A percentile compares a stretch with the other conserved stretches of the same genome.
These are phyloP conservation scores for Ianthella basta DNA, from an alignment of 37 sponge, comb jelly and placozoan species.

Conservation along the genomic window DNA sequence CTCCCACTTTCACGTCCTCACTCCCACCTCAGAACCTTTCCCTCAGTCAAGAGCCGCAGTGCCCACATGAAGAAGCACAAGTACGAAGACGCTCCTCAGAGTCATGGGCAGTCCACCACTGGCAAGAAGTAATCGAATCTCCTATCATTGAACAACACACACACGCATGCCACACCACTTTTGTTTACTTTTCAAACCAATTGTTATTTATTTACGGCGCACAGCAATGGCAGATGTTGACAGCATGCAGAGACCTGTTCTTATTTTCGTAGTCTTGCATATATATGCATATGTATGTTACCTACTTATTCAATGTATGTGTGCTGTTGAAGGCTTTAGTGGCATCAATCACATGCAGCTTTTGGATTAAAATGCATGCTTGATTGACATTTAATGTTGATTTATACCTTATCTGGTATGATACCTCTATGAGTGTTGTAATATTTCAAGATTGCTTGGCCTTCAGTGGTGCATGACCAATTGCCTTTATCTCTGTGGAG, in stretches of 20 bases:
- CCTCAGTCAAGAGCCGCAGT: conserved; percentile 93
- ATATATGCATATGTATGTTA: not conserved
- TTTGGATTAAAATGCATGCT: too few species aligned
- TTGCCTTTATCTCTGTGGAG: too few species aligned
- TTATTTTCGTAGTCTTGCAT: not conserved
- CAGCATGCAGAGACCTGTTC: not conserved
- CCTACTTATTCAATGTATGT: not conserved
- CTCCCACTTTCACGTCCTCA: not conserved
- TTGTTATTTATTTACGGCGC: not conserved
- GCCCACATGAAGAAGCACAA: conserved; percentile 96
- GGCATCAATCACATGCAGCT: too few species aligned
- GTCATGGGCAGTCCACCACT: not conserved
- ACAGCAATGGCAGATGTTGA: not conserved
- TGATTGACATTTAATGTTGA: too few species aligned
- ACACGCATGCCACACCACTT: not conserved
- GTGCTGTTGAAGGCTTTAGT: too few species aligned
- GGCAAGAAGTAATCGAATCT: not conserved
- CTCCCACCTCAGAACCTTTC: conserved; percentile 74
- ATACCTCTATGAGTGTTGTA: too few species aligned
- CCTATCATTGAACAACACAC: not conserved
- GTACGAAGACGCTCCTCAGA: conserved; percentile 15
- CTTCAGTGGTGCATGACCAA: too few species aligned
- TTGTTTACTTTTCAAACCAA: conserved; percentile 15
- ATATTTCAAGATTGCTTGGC: too few species aligned
- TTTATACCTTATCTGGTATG: too few species aligned